Percentiles rank a stretch among this genome's conserved stretches.
phyloP scores from a whole-genome alignment of 37 sponge, comb jelly and placozoan genomes.

The Ianthella basta region DNA sequence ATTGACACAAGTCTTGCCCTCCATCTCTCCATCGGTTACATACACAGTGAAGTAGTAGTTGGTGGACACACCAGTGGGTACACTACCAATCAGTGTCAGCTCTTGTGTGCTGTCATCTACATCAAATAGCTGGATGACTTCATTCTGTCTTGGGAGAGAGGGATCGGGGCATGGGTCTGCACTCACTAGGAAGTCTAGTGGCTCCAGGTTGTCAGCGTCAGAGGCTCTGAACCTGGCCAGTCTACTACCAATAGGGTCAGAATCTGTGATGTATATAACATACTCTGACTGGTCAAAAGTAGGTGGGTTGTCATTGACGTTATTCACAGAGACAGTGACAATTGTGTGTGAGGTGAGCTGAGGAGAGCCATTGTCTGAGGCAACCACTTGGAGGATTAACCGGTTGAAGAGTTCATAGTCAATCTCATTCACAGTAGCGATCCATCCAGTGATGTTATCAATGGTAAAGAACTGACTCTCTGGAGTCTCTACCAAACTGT shows the following conservation, averaged over 20 bases:
- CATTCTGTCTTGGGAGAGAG: neutral
- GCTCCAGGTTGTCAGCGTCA: constrained; percentile 43
- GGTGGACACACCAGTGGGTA: neutral
- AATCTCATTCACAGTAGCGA: constrained; percentile 34
- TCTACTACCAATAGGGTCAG: constrained; percentile 12
- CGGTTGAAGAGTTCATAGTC: constrained; percentile 45
- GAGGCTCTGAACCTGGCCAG: constrained; percentile 34
- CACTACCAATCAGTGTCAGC: constrained; percentile 18
- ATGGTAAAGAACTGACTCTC: constrained; percentile 35
- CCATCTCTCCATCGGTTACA: constrained; percentile 39
- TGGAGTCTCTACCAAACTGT: neutral
- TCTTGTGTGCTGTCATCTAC: constrained; percentile 9
- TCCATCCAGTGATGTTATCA: constrained; percentile 42
- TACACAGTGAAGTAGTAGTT: constrained; percentile 56
- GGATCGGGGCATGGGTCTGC: neutral
- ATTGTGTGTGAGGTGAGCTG: constrained; percentile 1
- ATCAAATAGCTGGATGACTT: constrained; percentile 22
- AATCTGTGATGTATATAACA: constrained; percentile 43
- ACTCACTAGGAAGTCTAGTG: constrained; percentile 3
- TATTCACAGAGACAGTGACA: constrained; percentile 42
- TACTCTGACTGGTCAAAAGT: constrained; percentile 33
- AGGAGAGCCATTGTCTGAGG: constrained; percentile 48
- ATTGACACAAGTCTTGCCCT: constrained; percentile 35
- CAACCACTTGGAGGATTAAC: constrained; percentile 38
- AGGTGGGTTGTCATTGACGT: constrained; percentile 70